These are phyloP conservation scores for Hemaris fuciformis DNA, from an alignment of 2,888 invertebrate species.

Conservation along the genomic window DNA sequence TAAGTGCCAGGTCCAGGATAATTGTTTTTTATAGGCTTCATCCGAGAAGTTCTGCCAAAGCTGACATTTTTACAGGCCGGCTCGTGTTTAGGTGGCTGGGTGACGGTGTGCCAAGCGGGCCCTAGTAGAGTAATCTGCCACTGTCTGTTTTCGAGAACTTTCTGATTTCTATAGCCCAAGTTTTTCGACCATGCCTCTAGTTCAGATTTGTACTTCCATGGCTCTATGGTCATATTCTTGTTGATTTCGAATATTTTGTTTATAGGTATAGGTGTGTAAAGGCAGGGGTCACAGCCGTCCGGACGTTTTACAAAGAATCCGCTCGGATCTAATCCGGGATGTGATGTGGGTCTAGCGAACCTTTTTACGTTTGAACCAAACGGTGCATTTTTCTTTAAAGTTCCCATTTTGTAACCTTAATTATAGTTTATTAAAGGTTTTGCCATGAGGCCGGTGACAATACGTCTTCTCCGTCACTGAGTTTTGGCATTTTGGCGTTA, in stretches of 20 bases:
- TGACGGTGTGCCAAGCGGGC: constrained; percentile 59
- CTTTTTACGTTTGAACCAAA: constrained; percentile 49
- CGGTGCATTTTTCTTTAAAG: constrained; percentile 18
- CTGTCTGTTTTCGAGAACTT: constrained; percentile 44
- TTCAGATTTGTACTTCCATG: constrained; percentile 64
- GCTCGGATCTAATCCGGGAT: constrained; percentile 58
- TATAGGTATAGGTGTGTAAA: constrained; percentile 51
- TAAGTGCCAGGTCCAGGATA: constrained; percentile 66
- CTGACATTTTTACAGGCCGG: constrained; percentile 56
- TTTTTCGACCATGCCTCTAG: constrained; percentile 68
- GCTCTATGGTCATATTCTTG: constrained; percentile 48
- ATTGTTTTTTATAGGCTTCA: constrained; percentile 29
- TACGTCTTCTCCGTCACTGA: not conserved
- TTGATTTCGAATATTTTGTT: constrained; percentile 47
- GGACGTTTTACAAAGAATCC: constrained; percentile 49
- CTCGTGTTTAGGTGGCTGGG: constrained; percentile 35
- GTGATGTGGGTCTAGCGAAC: constrained; percentile 54
- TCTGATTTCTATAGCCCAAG: constrained; percentile 67
- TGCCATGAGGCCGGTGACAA: not conserved
- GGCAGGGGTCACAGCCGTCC: constrained; percentile 56
- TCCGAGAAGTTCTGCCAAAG: constrained; percentile 59
- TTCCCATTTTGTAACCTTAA: constrained; percentile 23
- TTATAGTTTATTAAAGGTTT: not conserved
- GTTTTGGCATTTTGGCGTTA: not conserved
- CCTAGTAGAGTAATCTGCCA: constrained; percentile 56